phyloP scores from a whole-genome alignment of 2,797 vertebrate genomes.

The Gymnoscopelus braueri region DNA sequence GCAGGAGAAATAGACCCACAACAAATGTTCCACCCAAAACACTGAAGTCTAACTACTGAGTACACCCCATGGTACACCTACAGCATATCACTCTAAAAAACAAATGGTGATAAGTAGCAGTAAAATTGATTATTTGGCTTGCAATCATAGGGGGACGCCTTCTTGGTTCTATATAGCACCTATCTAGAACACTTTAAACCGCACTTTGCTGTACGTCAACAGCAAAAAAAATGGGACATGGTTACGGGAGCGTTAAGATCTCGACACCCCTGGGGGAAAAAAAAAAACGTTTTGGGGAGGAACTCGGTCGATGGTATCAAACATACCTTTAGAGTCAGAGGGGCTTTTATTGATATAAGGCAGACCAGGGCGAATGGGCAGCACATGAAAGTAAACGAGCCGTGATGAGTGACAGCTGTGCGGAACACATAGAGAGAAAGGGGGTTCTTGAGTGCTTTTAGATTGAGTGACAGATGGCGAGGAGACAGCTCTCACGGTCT shows the following conservation, averaged over 20 bases:
- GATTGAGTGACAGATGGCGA: conserved; percentile 6
- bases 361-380: background rate
- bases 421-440: conserved; percentile 15
- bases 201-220: too few relatives aligned
- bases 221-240: background rate
- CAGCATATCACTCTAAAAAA: background rate
- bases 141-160: too few relatives aligned
- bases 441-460: background rate
- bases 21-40: background rate
- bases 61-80: background rate
- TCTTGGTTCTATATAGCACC: too few relatives aligned
- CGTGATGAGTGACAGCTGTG: conserved; percentile 17
- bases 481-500: too few relatives aligned
- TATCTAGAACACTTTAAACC: too few relatives aligned
- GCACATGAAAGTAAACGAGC: too few relatives aligned
- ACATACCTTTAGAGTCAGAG: background rate
- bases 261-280: background rate
- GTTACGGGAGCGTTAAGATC: background rate
- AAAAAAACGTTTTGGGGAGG: background rate
- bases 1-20: too few relatives aligned
- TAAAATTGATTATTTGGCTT: too few relatives aligned
- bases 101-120: background rate
- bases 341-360: background rate
- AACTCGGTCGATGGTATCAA: background rate
- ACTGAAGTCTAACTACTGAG: background rate